Percentiles rank a stretch among this genome's conserved stretches.
Conservation (phyloP, 1,140 invertebrate species). For the Sitodiplosis mosellana region DNA sequence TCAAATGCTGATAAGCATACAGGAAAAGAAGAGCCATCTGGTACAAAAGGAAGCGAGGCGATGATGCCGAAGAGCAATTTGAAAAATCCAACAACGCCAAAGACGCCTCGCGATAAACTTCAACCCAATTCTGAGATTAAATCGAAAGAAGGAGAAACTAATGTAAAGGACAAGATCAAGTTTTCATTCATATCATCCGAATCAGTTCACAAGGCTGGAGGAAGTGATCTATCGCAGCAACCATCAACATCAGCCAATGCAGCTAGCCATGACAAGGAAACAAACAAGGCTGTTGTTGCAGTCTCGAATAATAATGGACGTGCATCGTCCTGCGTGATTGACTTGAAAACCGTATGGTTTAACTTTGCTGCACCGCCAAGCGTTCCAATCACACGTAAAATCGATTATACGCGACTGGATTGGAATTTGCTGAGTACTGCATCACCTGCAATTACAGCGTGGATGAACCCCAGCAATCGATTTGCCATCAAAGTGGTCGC, state of each 20-base stretch:
- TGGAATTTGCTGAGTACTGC: conserved; percentile 94
- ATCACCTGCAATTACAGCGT: conserved; percentile 88
- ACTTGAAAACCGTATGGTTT: conserved; percentile 85
- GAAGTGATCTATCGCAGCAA: neutral
- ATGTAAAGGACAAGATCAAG: neutral
- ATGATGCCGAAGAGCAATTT: conserved; percentile 18
- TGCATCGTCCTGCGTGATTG: conserved; percentile 62
- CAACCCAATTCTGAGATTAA: neutral
- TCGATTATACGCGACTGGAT: conserved; percentile 86
- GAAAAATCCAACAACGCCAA: conserved; percentile 22
- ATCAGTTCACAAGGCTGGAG: neutral
- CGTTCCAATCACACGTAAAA: conserved; percentile 84
- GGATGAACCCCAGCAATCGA: conserved; percentile 89
- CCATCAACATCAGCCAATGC: conserved; percentile 8
- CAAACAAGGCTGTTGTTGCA: conserved; percentile 21
- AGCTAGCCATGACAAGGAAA: conserved; percentile 18
- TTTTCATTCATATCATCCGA: neutral
- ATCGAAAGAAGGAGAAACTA: neutral
- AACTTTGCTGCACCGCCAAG: conserved; percentile 92
- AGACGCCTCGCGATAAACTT: conserved; percentile 6
- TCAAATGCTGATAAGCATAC: neutral
- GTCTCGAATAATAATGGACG: conserved; percentile 39
- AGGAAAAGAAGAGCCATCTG: conserved; percentile 9
- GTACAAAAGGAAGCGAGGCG: conserved; percentile 14
- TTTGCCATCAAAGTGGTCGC: conserved; percentile 65